These are phyloP conservation scores for Tinea trinotella DNA, from an alignment of 2,888 invertebrate species.

Conservation along the genomic window DNA sequence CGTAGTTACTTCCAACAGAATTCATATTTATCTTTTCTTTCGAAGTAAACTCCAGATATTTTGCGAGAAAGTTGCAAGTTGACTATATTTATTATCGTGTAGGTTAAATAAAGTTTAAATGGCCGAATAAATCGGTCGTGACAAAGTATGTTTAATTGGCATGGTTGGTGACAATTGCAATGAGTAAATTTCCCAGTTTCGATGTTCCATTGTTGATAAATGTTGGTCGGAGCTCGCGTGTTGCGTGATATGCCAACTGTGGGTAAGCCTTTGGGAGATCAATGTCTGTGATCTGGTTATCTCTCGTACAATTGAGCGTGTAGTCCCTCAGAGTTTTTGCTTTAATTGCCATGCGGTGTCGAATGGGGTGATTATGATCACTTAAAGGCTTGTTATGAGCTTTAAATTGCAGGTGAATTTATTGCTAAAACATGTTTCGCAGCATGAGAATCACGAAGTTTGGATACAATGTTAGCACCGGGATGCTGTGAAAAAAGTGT, in stretches of 20 bases:
- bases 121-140: constrained; percentile 1
- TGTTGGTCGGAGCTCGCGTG: constrained; percentile 31
- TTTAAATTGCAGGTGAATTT: constrained; percentile 7
- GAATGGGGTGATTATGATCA: constrained; percentile 5
- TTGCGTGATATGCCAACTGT: constrained; percentile 55
- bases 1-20: constrained; percentile 6
- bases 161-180: constrained; percentile 24
- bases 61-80: not conserved
- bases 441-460: not conserved
- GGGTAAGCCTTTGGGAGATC: constrained; percentile 13
- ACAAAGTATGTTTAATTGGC: constrained; percentile 25
- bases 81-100: not conserved
- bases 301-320: not conserved
- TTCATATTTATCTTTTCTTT: constrained; percentile 4
- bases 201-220: constrained; percentile 34
- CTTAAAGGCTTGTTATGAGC: constrained; percentile 3
- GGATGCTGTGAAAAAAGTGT: not conserved
- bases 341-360: not conserved
- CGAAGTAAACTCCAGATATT: constrained; percentile 2
- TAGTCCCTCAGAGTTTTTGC: constrained; percentile 1
- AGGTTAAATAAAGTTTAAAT: not conserved
- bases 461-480: not conserved
- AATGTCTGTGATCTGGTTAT: constrained; percentile 5
- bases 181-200: constrained; percentile 24
- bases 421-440: constrained; percentile 6